Conservation (phyloP, 2,113 vertebrate species). For the Parus major region DNA sequence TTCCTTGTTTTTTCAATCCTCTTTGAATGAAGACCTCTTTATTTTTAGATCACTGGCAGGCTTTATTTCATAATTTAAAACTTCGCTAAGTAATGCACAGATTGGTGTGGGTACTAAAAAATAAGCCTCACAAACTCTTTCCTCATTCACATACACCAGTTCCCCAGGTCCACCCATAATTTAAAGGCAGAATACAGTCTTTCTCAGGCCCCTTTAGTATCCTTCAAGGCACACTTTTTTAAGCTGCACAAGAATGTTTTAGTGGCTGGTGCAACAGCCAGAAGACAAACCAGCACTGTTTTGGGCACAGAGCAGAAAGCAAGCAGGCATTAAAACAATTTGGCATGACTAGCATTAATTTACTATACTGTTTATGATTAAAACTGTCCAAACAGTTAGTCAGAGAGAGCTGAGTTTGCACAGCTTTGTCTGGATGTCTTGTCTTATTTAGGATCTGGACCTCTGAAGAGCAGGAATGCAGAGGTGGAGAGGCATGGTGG, state of each 20-base stretch:
- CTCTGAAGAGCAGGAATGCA: not conserved
- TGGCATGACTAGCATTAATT: not conserved
- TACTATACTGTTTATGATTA: constrained; percentile 16
- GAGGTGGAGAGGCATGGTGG: not conserved
- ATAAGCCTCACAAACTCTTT: not conserved
- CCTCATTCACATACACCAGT: fast-evolving
- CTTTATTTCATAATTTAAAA: not conserved
- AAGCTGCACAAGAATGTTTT: not conserved
- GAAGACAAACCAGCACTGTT: not conserved
- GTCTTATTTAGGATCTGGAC: not conserved
- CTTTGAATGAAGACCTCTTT: not conserved
- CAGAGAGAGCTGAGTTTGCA: not conserved
- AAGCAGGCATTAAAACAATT: constrained; percentile 3
- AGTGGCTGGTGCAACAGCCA: not conserved
- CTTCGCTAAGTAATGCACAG: not conserved
- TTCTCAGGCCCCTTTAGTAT: not conserved
- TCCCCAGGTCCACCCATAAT: not conserved
- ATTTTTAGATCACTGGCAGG: not conserved
- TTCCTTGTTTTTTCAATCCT: not conserved
- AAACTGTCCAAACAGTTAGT: constrained; percentile 44
- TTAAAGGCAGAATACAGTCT: not conserved
- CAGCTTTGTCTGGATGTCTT: constrained; percentile 13
- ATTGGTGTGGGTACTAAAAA: not conserved
- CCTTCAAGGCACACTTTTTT: not conserved
- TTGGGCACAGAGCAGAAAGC: not conserved